phyloP scores from a whole-genome alignment of 2,113 vertebrate genomes.

The Eurypyga helias region DNA sequence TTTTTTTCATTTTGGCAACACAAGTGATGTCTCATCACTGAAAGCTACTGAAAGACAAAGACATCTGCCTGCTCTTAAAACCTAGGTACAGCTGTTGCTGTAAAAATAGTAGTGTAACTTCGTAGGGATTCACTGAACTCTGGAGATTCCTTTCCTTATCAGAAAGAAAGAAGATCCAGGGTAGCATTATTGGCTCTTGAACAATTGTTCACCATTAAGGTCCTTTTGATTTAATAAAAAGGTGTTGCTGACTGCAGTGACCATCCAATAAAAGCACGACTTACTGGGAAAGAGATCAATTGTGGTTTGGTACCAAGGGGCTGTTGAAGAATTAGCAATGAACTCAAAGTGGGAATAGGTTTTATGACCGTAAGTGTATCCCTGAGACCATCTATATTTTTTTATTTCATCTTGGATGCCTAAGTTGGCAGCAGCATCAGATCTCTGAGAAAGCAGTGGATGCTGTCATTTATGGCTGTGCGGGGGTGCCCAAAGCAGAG shows the following conservation, averaged over 20 bases:
- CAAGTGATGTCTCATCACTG: neutral
- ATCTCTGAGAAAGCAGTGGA: neutral
- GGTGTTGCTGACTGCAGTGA: neutral
- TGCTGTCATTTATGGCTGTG: neutral
- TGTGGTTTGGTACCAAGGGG: neutral
- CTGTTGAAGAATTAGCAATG: neutral
- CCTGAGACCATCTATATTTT: neutral
- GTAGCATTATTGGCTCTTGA: neutral
- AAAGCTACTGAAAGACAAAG: conserved; percentile 7
- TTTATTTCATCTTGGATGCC: neutral
- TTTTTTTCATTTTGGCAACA: neutral
- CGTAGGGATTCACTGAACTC: neutral
- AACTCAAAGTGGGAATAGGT: neutral
- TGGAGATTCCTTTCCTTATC: neutral
- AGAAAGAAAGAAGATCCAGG: neutral
- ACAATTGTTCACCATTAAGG: neutral
- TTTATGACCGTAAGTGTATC: neutral
- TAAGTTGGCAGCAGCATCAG: neutral
- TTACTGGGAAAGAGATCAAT: neutral
- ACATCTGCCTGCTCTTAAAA: neutral
- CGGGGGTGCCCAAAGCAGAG: neutral
- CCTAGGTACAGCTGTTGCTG: neutral
- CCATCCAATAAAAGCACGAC: neutral
- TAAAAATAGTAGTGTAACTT: neutral
- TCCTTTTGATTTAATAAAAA: neutral